These are phyloP conservation scores for Helicolenus hilgendorfi DNA, from an alignment of 2,797 vertebrate species.

Conservation along the genomic window DNA sequence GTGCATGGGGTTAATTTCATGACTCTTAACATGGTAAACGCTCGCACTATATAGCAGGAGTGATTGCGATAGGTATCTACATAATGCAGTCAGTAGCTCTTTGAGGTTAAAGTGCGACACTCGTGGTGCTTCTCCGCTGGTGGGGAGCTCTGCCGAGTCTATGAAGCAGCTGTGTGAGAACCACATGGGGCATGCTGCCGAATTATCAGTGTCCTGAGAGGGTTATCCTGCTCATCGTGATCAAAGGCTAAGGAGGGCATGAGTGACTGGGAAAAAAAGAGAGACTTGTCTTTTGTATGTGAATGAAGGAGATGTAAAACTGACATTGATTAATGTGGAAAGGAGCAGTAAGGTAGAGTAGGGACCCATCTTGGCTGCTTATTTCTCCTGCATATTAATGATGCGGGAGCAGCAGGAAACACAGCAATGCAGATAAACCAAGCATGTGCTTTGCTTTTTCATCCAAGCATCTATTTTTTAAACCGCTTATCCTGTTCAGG, in stretches of 20 bases:
- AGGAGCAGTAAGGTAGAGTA: conserved; percentile 40
- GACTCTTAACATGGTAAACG: not conserved
- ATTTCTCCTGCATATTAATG: conserved; percentile 61
- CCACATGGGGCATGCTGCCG: conserved; percentile 52
- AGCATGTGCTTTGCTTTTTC: conserved; percentile 42
- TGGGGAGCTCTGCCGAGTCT: conserved; percentile 45
- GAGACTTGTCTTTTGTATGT: conserved; percentile 73
- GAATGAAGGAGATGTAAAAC: conserved; percentile 79
- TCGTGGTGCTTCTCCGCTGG: conserved; percentile 17
- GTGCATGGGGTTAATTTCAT: not conserved
- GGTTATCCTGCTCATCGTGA: conserved; percentile 62
- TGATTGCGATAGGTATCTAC: not conserved
- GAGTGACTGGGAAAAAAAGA: conserved; percentile 48
- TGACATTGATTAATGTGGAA: conserved; percentile 83
- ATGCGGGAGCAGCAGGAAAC: conserved; percentile 51
- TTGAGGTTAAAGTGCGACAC: conserved; percentile 62
- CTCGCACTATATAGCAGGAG: not conserved
- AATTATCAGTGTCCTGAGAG: conserved; percentile 76
- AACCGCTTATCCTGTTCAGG: conserved; percentile 61
- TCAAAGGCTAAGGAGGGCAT: conserved; percentile 75
- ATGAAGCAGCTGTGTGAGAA: conserved; percentile 54
- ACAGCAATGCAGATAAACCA: conserved; percentile 66
- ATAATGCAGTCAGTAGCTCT: conserved; percentile 6
- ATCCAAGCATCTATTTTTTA: conserved; percentile 62
- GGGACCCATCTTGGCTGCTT: conserved; percentile 21